Percentiles rank a stretch among this genome's conserved stretches.
phyloP scores from a whole-genome alignment of 2,888 invertebrate species.

The Eugnorisma glareosa region DNA sequence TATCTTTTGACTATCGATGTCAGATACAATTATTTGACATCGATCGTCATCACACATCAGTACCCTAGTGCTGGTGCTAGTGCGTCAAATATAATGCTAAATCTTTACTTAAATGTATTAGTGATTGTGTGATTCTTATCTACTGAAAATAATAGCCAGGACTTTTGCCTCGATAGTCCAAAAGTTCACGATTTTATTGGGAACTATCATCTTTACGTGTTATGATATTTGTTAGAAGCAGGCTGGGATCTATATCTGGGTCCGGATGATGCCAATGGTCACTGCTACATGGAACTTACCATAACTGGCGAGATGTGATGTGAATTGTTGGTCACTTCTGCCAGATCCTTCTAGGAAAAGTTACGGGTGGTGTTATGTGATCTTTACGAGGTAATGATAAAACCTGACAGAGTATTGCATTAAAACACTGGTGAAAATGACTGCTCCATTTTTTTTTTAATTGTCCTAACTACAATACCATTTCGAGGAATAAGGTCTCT shows the following conservation, averaged over 20 bases:
- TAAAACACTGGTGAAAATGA: not conserved
- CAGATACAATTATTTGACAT: not conserved
- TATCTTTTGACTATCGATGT: conserved; percentile 11
- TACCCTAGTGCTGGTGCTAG: too few species aligned
- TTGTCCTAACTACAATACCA: too few species aligned
- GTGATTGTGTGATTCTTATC: not conserved
- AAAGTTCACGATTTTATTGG: not conserved
- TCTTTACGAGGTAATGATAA: not conserved
- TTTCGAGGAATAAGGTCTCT: too few species aligned
- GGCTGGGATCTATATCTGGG: not conserved
- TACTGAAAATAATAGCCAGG: not conserved
- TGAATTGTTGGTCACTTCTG: not conserved
- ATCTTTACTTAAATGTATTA: not conserved
- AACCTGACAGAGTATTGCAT: not conserved
- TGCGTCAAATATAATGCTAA: not conserved
- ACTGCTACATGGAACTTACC: too few species aligned
- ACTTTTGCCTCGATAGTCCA: not conserved
- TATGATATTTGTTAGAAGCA: not conserved
- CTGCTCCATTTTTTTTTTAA: too few species aligned
- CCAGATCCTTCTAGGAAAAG: not conserved
- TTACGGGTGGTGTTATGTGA: not conserved
- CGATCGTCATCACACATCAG: not conserved
- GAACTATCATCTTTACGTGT: not conserved
- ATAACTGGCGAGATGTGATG: not conserved
- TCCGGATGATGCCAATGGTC: too few species aligned